Evolutionary conservation across 1,140 invertebrate genomes (phyloP).

Genomic region (Lethocerus indicus): DNA sequence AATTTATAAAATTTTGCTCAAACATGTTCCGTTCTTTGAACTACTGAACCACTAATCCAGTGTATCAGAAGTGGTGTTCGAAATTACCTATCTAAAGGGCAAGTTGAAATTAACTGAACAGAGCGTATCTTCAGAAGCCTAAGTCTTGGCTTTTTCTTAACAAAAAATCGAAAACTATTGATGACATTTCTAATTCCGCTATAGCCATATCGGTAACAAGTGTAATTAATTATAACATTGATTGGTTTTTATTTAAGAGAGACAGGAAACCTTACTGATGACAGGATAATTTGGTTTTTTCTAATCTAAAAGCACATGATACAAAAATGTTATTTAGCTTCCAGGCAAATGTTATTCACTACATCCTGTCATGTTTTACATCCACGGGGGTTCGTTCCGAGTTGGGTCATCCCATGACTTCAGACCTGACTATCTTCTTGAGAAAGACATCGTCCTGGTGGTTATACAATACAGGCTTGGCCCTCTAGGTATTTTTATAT

Average conservation of each 20-base stretch:
- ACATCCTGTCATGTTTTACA: constrained; percentile 20
- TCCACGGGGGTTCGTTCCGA: constrained; percentile 21
- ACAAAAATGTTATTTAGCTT: constrained; percentile 1
- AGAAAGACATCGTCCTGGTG: constrained; percentile 22
- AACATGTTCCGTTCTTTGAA: no score
- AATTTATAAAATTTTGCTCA: no score
- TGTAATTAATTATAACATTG: background rate
- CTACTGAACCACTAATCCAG: no score
- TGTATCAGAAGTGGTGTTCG: no score
- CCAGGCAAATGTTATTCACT: constrained; percentile 8
- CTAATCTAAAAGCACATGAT: no score
- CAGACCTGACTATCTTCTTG: constrained; percentile 19
- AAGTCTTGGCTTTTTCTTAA: background rate
- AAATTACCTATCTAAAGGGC: no score
- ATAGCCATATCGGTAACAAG: background rate
- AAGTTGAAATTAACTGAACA: no score
- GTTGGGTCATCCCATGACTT: constrained; percentile 18
- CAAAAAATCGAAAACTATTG: background rate
- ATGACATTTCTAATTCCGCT: background rate
- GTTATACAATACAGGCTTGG: constrained; percentile 24
- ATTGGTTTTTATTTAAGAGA: background rate
- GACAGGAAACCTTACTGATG: no score
- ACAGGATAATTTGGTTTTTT: no score
- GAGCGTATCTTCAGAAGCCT: no score
- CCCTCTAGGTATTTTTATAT: constrained; percentile 20